These are phyloP conservation scores for Heliconius hewitsoni DNA, from an alignment of 1,140 invertebrate genomes.

Conservation along the genomic window DNA sequence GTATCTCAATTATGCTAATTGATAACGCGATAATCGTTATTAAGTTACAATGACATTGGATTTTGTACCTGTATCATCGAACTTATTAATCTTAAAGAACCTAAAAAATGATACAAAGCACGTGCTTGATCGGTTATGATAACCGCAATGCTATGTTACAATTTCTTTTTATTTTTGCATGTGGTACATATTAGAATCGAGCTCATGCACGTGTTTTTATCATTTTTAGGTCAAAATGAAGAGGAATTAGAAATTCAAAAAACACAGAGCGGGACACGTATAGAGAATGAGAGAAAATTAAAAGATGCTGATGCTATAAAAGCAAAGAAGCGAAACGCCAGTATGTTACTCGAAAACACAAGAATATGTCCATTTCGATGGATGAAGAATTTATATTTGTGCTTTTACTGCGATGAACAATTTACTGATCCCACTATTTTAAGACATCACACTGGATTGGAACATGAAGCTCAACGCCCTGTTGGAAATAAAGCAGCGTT, in stretches of 20 bases:
- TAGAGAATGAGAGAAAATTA: conserved; percentile 46
- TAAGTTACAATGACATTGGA: too few species aligned
- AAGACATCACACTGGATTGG: conserved; percentile 52
- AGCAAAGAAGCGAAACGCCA: conserved; percentile 55
- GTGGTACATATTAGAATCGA: conserved; percentile 36
- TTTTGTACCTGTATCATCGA: too few species aligned
- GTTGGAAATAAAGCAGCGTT: conserved; percentile 52
- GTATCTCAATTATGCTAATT: too few species aligned
- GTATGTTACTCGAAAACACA: conserved; percentile 57
- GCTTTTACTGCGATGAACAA: conserved; percentile 64
- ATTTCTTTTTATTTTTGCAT: conserved; percentile 36
- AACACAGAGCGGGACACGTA: conserved; percentile 34
- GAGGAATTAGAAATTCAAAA: conserved; percentile 32
- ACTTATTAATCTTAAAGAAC: background rate
- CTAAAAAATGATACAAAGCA: conserved; percentile 30
- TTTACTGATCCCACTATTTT: conserved; percentile 58
- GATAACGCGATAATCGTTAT: too few species aligned
- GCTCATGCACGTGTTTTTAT: conserved; percentile 58
- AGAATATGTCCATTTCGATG: conserved; percentile 72
- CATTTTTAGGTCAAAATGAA: conserved; percentile 67
- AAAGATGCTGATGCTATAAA: conserved; percentile 54
- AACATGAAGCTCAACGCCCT: conserved; percentile 46
- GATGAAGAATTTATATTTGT: conserved; percentile 69
- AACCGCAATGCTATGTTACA: conserved; percentile 5
- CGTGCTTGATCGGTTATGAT: conserved; percentile 37